Conservation (phyloP, 2,888 invertebrate genomes). For the Orthonychiurus folsomi region DNA sequence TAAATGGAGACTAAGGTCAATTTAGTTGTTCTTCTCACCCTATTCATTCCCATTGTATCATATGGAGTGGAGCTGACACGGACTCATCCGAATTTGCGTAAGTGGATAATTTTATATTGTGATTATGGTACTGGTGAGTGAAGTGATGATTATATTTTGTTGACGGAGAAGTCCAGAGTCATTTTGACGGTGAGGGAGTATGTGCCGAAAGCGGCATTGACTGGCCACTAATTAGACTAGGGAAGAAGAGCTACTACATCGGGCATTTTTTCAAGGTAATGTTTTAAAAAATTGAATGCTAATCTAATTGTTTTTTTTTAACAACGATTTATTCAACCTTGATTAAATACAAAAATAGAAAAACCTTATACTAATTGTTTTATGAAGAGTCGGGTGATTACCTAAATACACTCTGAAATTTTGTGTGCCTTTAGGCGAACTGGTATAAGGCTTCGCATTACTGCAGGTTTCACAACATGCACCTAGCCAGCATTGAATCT, state of each 20-base stretch:
- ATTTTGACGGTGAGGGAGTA: neutral
- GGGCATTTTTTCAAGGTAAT: constrained; percentile 89
- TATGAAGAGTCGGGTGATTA: neutral
- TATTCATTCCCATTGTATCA: neutral
- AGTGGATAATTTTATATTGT: neutral
- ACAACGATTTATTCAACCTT: neutral
- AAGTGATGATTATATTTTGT: neutral
- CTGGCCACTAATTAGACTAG: constrained; percentile 70
- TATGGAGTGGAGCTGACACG: neutral
- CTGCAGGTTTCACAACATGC: constrained; percentile 88
- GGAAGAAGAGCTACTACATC: constrained; percentile 79
- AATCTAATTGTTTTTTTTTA: neutral
- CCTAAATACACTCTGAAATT: neutral
- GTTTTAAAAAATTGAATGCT: neutral
- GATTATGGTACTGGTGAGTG: neutral
- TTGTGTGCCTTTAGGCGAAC: constrained; percentile 69
- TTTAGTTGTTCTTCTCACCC: neutral
- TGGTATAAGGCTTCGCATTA: constrained; percentile 88
- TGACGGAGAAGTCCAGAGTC: neutral
- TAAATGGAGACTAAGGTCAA: neutral
- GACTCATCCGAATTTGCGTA: neutral
- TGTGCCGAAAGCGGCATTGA: neutral
- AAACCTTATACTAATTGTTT: neutral
- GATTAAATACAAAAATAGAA: neutral
- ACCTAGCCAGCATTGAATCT: constrained; percentile 76